Evolutionary conservation across 2,113 vertebrate species (phyloP), one percentile per base, ranked within the genome.

Genomic region (rat (Rattus norvegicus)): DNA sequence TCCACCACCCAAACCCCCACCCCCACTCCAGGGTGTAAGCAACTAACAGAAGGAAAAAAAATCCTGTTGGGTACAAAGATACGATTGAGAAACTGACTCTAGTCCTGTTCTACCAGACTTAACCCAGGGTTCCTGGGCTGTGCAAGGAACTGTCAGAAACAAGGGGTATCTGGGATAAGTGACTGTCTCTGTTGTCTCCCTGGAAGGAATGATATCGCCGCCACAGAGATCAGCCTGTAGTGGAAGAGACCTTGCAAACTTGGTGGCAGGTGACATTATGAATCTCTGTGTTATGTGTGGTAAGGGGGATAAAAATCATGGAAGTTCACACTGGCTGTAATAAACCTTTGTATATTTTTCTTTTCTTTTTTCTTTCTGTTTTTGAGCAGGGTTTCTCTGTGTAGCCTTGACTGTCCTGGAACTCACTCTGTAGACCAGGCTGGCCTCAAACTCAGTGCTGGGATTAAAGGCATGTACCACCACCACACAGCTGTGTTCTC

Each of bases 211-310:
- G 59, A 59, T 56, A 54, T 77, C 92, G 77, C 69, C 56, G 26
- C 16, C 22, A 47, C 28, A 73, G 76, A 81, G 73, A 79, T 75
- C 26, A 33, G 70, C 26, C 22, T 98, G 93, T 88, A 92, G 96
- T 94, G 86, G 94, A 97, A 97, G 97, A 84, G 91, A 39, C 93
- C 76, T 67, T 59, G 16, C 91, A 97, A 94, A 97, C 81, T 79
- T 93, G 61, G 93, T 92, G 65, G 84, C 95, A 5, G 67, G 87
- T 88, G 94, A 96, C 97, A 91, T 52, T 52, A 43, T 0, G 90
- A 92, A 95, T 67, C 5, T 85, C 91, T 92, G 96, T 33, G 83
- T 19, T 93, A 92, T 81, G 93, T 88, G 69, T 33, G 61, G 12
- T 16, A 0, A 95, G 93, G 33, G 93, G 65, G 0, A 0, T 1